Conservation (phyloP, 2,797 vertebrate genomes). For the Pangasius sanitwongsei region DNA sequence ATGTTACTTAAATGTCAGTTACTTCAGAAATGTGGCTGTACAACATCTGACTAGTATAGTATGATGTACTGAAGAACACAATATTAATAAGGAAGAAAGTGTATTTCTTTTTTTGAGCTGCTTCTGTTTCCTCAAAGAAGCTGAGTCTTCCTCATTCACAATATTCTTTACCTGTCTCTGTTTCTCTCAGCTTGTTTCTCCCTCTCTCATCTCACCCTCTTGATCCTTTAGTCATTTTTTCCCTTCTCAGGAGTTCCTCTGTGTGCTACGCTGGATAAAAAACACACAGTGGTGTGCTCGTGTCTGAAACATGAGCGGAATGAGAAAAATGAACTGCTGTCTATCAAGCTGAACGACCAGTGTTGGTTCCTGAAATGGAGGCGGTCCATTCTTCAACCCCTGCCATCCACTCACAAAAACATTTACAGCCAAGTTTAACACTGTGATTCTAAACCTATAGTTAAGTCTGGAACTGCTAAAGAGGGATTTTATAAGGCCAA, state of each 20-base stretch:
- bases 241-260: slow-evolving; percentile 32
- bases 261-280: slow-evolving; percentile 42
- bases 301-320: slow-evolving; percentile 60
- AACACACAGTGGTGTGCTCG: slow-evolving; percentile 37
- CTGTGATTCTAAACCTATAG: slow-evolving; percentile 35
- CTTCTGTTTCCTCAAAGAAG: neutral
- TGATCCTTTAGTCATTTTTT: neutral
- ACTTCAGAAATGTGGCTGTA: neutral
- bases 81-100: neutral
- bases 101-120: neutral
- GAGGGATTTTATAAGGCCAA: slow-evolving; percentile 34
- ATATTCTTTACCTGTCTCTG: neutral
- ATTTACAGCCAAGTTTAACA: slow-evolving; percentile 47
- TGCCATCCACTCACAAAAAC: slow-evolving; percentile 34
- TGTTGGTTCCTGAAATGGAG: slow-evolving; percentile 37
- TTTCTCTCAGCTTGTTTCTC: neutral
- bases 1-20: neutral
- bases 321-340: slow-evolving; percentile 62
- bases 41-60: slow-evolving; percentile 8
- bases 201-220: neutral
- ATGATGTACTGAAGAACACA: neutral
- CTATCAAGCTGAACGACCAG: slow-evolving; percentile 57
- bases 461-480: slow-evolving; percentile 37
- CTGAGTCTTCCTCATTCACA: neutral
- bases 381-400: slow-evolving; percentile 22